These are phyloP conservation scores for Aldrovandia affinis DNA, from an alignment of 2,797 vertebrate genomes.

Conservation along the genomic window DNA sequence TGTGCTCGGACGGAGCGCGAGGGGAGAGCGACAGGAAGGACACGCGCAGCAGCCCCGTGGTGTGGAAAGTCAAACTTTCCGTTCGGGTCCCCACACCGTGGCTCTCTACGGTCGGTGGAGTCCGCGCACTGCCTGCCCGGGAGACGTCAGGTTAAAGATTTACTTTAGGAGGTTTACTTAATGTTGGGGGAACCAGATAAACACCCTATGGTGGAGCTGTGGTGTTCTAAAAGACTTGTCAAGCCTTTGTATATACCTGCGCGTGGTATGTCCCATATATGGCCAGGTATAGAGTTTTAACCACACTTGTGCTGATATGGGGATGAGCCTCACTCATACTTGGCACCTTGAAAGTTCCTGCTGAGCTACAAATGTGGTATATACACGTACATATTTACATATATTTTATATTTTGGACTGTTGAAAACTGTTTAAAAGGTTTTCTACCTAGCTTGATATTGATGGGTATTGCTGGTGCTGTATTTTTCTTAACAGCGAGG, in stretches of 20 bases:
- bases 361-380: too few species aligned
- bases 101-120: neutral
- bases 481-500: too few species aligned
- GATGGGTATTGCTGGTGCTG: too few species aligned
- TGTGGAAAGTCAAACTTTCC: too few species aligned
- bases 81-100: neutral
- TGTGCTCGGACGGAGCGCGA: neutral
- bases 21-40: neutral
- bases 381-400: too few species aligned
- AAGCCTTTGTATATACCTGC: conserved; percentile 9
- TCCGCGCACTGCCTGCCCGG: too few species aligned
- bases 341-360: too few species aligned
- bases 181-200: conserved; percentile 1
- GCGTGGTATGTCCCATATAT: neutral
- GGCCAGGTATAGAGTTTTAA: neutral
- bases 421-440: too few species aligned
- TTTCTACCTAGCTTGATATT: too few species aligned
- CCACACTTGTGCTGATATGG: neutral
- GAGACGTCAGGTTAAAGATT: neutral
- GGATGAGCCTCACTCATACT: neutral
- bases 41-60: neutral
- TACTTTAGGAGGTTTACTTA: neutral
- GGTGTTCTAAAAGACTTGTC: neutral
- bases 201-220: neutral
- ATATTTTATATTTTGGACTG: too few species aligned